Evolutionary conservation across 2,113 vertebrate species (phyloP), one percentile per base, ranked within the genome.

Genomic region (Melierax canorus): DNA sequence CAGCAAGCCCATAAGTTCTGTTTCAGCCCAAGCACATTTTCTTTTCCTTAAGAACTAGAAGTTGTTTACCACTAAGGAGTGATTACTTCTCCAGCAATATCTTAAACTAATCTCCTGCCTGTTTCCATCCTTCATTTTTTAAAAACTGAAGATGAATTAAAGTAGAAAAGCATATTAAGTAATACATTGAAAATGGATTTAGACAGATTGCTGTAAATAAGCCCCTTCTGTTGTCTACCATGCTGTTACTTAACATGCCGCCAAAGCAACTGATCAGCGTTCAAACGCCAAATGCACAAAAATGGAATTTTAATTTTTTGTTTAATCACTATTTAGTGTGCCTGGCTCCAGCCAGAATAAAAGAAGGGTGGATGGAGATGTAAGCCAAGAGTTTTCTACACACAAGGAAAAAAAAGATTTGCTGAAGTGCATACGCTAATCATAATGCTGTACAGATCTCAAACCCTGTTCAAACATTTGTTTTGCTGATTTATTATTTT

Each of bases 261-360:
- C 92, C 85, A 96, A 95, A 96, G 96, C 92, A 95, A 97, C 48
- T 66, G 64, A 97, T 97, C 81, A 94, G 68, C 6, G 24, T 86
- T 97, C 91, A 95, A 96, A 96, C 3, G 4, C 90, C 94, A 98
- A 96, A 97, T 71, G 92, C 77, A 95, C 91, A 96, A 92, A 97
- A 92, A 92, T 76, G 92, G 92, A 97, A 97, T 97, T 95, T 97
- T 98, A 97, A 98, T 98, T 96, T 97, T 96, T 97, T 96, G 94
- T 97, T 97, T 98, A 97, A 97, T 97, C 96, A 93, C 92, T 94
- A 86, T 86, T 97, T 97, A 97, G 95, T 26, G 76, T 56, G 96
- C 53, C 92, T 95, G 94, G 89, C 79, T 95, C 85, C 94, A 94
- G 92, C 39, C 60, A 95, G 90, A 94, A 75, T 78, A 86, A 75